Evolutionary conservation across 2,888 invertebrate species (phyloP), one percentile per base, ranked within the genome.

Genomic region (Melitaea athalia): DNA sequence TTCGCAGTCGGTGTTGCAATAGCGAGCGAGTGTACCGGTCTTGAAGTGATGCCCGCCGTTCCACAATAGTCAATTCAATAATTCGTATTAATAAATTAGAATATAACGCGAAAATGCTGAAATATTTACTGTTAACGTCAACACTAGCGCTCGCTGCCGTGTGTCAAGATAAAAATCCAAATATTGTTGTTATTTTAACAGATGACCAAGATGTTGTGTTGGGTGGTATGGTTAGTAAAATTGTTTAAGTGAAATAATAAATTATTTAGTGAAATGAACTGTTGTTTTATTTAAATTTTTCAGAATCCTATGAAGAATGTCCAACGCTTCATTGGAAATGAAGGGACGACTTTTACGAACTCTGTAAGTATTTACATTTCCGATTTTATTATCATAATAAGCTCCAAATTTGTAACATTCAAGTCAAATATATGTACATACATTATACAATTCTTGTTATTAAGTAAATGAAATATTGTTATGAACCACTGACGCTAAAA

Each of bases 121-220:
- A 82, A 82, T 86, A 83, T 85, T 79, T 89, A 77, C 78, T 92
- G 68, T 79, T 91, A 73, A 78, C 72, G 53, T 76, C 87, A 68
- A 76, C 83, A 43, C 71, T 85, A 67, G 71, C 80, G 62, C 67
- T 71, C 38, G 52, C 38, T 33, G 78, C 81, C 50, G 72, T 73
- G 64, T 81, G 85, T 73, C 80, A 79, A 61, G 77, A 77, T 50
- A 78, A 69, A 49, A 84, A 79, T 78, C 95, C 96, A 42, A 98
- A 98, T 88, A 95, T 98, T 80, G 92, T 98, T 59, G 81, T 98
- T 50, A 92, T 98, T 75, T 79, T 98, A 63, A 97, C 96, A 0
- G 98, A 98, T 84, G 98, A 98, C 88, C 97, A 98, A 85, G 98
- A 98, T 92, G 89, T 94, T 4, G 88, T 94, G n/a, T 87, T 98